Percentiles rank a stretch among this genome's conserved stretches.
Conservation (phyloP, 2,888 invertebrate genomes). For the Apodemia mormo region DNA sequence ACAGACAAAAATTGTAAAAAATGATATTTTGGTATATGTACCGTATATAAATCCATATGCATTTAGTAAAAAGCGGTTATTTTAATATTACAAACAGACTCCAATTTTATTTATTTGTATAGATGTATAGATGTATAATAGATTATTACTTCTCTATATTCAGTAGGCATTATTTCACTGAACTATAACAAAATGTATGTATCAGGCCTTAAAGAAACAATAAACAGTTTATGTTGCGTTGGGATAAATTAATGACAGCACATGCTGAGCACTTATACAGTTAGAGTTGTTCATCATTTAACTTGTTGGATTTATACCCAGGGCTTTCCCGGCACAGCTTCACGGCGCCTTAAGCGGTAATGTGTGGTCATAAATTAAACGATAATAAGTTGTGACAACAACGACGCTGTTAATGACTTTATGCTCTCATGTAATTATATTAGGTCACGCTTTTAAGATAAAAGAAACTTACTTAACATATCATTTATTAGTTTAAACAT, state of each 20-base stretch:
- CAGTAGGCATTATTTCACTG: background rate
- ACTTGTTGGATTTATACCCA: slow-evolving; percentile 35
- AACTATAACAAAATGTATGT: background rate
- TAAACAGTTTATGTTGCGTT: slow-evolving; percentile 68
- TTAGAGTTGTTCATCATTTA: slow-evolving; percentile 15
- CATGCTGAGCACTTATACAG: slow-evolving; percentile 45
- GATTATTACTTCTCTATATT: no score
- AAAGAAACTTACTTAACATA: slow-evolving; percentile 11
- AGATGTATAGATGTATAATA: no score
- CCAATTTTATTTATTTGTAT: no score
- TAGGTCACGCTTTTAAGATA: slow-evolving; percentile 24
- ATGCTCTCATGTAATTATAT: slow-evolving; percentile 36
- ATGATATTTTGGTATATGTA: no score
- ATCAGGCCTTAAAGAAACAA: slow-evolving; percentile 53
- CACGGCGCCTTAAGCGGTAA: slow-evolving; percentile 77
- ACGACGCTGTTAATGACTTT: slow-evolving; percentile 62
- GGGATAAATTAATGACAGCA: slow-evolving; percentile 66
- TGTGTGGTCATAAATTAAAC: slow-evolving; percentile 78
- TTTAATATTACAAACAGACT: no score
- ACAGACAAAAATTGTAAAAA: no score
- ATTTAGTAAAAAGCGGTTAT: no score
- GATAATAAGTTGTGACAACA: slow-evolving; percentile 80
- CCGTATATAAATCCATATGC: no score
- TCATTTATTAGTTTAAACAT: background rate
- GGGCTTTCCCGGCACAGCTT: slow-evolving; percentile 51